phyloP scores from a whole-genome alignment of 2,113 vertebrate genomes.

The Clupea harengus region DNA sequence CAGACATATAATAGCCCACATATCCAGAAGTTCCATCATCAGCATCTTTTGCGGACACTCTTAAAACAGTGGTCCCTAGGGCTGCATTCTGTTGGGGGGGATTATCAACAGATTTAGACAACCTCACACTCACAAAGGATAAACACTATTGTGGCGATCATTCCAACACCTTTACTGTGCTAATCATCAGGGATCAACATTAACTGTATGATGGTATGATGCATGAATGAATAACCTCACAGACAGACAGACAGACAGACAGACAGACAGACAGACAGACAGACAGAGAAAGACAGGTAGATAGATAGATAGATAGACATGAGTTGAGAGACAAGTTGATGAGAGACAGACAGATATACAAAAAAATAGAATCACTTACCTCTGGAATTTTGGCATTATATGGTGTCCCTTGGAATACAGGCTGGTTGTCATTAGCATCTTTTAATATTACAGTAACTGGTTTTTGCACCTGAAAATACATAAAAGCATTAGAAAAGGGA shows the following conservation, averaged over 20 bases:
- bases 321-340: too few species aligned
- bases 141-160: background rate
- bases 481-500: background rate
- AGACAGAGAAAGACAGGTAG: background rate
- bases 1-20: constrained; percentile 57
- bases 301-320: background rate
- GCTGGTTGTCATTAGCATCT: constrained; percentile 77
- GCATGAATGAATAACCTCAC: background rate
- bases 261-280: background rate
- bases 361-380: constrained; percentile 70
- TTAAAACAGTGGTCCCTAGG: constrained; percentile 40
- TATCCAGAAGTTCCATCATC: constrained; percentile 36
- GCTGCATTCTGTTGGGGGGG: constrained; percentile 42
- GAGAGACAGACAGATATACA: too few species aligned
- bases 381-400: constrained; percentile 65
- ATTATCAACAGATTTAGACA: constrained; percentile 9
- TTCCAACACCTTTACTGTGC: background rate
- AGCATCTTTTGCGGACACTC: constrained; percentile 37
- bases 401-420: constrained; percentile 60
- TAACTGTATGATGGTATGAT: too few species aligned
- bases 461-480: constrained; percentile 46
- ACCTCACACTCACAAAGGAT: constrained; percentile 16
- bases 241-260: too few species aligned
- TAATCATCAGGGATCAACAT: too few species aligned
- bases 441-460: constrained; percentile 30